Evolutionary conservation across 2,797 vertebrate species (phyloP).

Genomic region (Brachymystax lenok): DNA sequence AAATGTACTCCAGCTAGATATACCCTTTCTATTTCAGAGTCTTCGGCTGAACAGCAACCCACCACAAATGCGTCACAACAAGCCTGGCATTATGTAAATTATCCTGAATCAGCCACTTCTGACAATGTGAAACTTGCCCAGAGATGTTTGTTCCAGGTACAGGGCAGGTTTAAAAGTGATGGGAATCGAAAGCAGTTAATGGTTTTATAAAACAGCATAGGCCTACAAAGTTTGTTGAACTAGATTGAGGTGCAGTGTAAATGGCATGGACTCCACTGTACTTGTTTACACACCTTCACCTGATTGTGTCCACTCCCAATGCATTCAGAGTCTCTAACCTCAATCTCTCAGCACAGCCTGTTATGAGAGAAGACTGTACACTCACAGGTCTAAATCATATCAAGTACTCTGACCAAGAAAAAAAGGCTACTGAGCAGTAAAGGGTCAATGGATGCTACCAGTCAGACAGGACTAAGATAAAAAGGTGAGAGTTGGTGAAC

Average conservation of each 20-base stretch:
- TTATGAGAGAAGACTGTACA: conserved; percentile 40
- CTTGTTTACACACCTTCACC: conserved; percentile 62
- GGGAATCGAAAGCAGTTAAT: not conserved
- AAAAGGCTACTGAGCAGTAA: not conserved
- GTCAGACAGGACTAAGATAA: not conserved
- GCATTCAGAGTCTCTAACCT: conserved; percentile 56
- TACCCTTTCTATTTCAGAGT: conserved; percentile 14
- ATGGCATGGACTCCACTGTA: not conserved
- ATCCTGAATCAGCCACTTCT: conserved; percentile 41
- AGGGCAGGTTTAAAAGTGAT: conserved; percentile 9
- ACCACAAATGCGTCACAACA: conserved; percentile 53
- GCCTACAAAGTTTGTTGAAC: not conserved
- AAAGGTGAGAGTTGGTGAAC: not conserved
- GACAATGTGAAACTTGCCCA: conserved; percentile 46
- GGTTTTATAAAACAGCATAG: too few relatives aligned
- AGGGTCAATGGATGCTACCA: too few relatives aligned
- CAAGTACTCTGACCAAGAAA: not conserved
- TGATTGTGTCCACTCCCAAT: conserved; percentile 51
- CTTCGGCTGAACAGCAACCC: conserved; percentile 17
- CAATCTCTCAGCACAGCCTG: conserved; percentile 63
- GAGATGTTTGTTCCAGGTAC: conserved; percentile 27
- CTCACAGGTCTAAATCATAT: not conserved
- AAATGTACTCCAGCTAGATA: not conserved
- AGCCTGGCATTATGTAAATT: conserved; percentile 46
- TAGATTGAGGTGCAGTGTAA: conserved; percentile 2